phyloP scores from a whole-genome alignment of 2,113 vertebrate genomes.

The Eurypyga helias region DNA sequence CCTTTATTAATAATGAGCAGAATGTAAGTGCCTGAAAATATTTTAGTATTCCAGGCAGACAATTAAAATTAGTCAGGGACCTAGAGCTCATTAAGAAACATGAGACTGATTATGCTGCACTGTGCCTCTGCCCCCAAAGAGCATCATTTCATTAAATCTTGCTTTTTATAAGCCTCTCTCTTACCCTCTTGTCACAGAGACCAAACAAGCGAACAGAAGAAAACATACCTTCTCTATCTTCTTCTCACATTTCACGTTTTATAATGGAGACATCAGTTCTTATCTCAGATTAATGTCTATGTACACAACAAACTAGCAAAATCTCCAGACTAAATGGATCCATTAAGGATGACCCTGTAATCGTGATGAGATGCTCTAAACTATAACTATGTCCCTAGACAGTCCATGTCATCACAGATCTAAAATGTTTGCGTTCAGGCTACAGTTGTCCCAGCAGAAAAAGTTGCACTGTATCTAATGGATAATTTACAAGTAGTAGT shows the following conservation, averaged over 20 bases:
- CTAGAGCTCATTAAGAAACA: conserved; percentile 40
- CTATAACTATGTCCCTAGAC: background rate
- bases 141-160: background rate
- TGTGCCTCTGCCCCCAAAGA: background rate
- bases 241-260: conserved; percentile 36
- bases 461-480: background rate
- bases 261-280: conserved; percentile 2
- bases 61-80: conserved; percentile 45
- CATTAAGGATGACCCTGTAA: background rate
- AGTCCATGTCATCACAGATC: background rate
- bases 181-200: background rate
- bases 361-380: background rate
- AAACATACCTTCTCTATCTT: background rate
- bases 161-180: conserved; percentile 18
- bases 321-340: conserved; percentile 21
- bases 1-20: conserved; percentile 38
- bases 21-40: conserved; percentile 8
- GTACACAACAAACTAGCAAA: background rate
- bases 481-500: background rate
- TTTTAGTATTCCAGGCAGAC: conserved; percentile 37
- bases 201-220: background rate
- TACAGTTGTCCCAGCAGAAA: background rate
- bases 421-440: background rate
- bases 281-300: background rate
- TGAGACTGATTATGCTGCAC: conserved; percentile 8